Evolutionary conservation across 2,888 invertebrate species (phyloP).

Genomic region (Drosophila buzzatii): DNA sequence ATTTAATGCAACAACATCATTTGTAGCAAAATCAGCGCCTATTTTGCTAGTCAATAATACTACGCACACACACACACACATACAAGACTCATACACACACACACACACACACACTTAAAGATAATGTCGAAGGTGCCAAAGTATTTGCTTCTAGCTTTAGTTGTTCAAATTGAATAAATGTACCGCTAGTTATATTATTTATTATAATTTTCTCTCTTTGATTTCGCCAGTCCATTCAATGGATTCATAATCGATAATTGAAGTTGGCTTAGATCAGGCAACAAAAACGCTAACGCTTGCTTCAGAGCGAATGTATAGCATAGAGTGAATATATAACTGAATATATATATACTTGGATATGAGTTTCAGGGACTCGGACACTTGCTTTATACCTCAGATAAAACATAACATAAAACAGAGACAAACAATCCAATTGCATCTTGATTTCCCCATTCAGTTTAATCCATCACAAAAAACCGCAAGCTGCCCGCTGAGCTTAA

Average conservation of each 20-base stretch:
- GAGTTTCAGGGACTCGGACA: slow-evolving; percentile 48
- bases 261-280: slow-evolving; percentile 9
- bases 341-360: slow-evolving; percentile 25
- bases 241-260: slow-evolving; percentile 1
- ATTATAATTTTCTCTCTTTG: slow-evolving; percentile 35
- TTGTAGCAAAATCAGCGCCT: slow-evolving; percentile 65
- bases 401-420: slow-evolving; percentile 35
- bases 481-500: slow-evolving; percentile 43
- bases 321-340: slow-evolving; percentile 12
- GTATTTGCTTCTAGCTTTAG: slow-evolving; percentile 78
- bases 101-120: slow-evolving; percentile 29
- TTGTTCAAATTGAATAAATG: slow-evolving; percentile 66
- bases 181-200: slow-evolving; percentile 50
- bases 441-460: slow-evolving; percentile 12
- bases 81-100: slow-evolving; percentile 15
- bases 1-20: slow-evolving; percentile 60
- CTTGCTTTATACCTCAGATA: slow-evolving; percentile 49
- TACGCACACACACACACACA: slow-evolving; percentile 2
- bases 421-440: slow-evolving; percentile 17
- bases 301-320: slow-evolving; percentile 11
- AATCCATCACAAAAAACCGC: slow-evolving; percentile 5
- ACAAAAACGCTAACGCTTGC: slow-evolving; percentile 28
- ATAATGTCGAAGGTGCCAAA: slow-evolving; percentile 75
- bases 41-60: slow-evolving; percentile 71
- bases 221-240: slow-evolving; percentile 15